phyloP scores from a whole-genome alignment of 1,140 invertebrate species.

The Ectropis grisescens region DNA sequence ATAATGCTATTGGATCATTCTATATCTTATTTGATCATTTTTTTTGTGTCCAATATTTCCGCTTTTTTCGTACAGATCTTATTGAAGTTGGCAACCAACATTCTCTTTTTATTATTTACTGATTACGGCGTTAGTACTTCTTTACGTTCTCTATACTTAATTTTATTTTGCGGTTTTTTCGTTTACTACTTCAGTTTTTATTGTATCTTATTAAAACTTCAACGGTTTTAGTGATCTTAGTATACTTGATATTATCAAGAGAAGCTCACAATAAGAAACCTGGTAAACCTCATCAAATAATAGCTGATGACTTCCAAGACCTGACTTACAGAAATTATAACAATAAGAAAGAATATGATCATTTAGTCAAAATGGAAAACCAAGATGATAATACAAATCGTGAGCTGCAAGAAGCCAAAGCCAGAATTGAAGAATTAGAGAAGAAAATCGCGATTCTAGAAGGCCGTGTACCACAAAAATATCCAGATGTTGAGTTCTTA shows the following conservation, averaged over 20 bases:
- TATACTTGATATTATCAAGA: conserved; percentile 43
- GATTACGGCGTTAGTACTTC: too few species aligned
- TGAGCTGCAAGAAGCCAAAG: conserved; percentile 73
- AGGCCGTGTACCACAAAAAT: conserved; percentile 82
- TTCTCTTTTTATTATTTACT: too few species aligned
- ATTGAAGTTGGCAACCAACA: too few species aligned
- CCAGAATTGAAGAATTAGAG: conserved; percentile 77
- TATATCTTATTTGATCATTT: too few species aligned
- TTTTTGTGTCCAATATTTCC: too few species aligned
- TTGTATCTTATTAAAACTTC: too few species aligned
- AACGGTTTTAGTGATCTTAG: conserved; percentile 50
- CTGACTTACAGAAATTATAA: conserved; percentile 33
- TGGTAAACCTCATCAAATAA: conserved; percentile 23
- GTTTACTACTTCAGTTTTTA: too few species aligned
- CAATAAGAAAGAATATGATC: conserved; percentile 25
- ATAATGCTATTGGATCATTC: too few species aligned
- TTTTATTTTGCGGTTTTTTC: too few species aligned
- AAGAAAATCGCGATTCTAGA: conserved; percentile 80
- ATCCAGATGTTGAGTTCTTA: conserved; percentile 91
- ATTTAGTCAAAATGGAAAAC: conserved; percentile 17
- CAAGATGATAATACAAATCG: conserved; percentile 54
- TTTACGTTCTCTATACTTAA: too few species aligned
- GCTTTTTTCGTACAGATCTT: too few species aligned
- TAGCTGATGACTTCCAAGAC: conserved; percentile 28
- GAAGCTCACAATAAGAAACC: conserved; percentile 23